Evolutionary conservation across 2,113 vertebrate genomes (phyloP).

Genomic region (Balaeniceps rex): DNA sequence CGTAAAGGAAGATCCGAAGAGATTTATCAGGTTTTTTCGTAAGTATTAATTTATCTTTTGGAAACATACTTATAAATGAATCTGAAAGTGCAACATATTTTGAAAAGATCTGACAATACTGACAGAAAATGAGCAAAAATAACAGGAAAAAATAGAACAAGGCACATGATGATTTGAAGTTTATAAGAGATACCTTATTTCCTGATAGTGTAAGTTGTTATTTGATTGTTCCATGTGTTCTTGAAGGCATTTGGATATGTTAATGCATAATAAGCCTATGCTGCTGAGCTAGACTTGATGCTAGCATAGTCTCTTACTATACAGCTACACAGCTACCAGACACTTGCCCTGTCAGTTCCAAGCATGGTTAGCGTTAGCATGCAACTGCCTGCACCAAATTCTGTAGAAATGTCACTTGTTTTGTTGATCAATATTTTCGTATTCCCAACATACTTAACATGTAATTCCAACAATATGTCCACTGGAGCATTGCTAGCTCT

Average conservation of each 20-base stretch:
- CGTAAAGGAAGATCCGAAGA: conserved; percentile 93
- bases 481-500: not conserved
- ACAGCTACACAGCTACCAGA: not conserved
- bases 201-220: not conserved
- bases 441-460: not conserved
- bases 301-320: not conserved
- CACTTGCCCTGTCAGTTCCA: not conserved
- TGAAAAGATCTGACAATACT: not conserved
- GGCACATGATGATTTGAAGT: not conserved
- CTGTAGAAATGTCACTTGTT: not conserved
- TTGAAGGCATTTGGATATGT: not conserved
- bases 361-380: not conserved
- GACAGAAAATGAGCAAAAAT: not conserved
- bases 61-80: not conserved
- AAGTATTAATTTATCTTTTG: conserved; percentile 59
- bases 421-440: not conserved
- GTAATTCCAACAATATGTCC: not conserved
- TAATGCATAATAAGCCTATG: not conserved
- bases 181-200: not conserved
- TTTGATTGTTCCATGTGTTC: not conserved
- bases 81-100: not conserved
- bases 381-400: not conserved
- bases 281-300: not conserved
- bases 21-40: conserved; percentile 90
- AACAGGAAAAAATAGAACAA: not conserved